A percentile compares a stretch with the other conserved stretches of the same genome.
phyloP scores from a whole-genome alignment of 2,113 vertebrate genomes.

The Ploceus nigricollis region DNA sequence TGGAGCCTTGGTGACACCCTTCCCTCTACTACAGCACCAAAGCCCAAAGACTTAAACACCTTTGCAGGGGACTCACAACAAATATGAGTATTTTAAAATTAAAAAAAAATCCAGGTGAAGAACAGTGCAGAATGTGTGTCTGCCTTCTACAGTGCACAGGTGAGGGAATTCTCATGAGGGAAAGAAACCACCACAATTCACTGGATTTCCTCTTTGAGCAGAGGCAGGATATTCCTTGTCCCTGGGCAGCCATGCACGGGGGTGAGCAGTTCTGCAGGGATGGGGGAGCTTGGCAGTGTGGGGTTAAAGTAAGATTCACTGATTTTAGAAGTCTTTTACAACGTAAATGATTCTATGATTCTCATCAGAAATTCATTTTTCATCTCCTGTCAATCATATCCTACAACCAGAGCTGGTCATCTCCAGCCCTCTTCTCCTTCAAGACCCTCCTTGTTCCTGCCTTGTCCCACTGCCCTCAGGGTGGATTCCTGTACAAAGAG shows the following conservation, averaged over 20 bases:
- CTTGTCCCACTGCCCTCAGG: not conserved
- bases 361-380: not conserved
- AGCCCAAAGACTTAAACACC: not conserved
- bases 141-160: not conserved
- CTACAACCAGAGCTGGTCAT: not conserved
- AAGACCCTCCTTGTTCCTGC: not conserved
- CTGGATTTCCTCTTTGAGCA: not conserved
- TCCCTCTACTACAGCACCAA: not conserved
- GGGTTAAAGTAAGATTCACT: not conserved
- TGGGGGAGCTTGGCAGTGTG: not conserved
- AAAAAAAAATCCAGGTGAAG: not conserved
- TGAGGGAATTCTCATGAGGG: not conserved
- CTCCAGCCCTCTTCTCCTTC: not conserved
- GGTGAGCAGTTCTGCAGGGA: not conserved
- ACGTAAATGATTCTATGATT: not conserved
- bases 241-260: not conserved
- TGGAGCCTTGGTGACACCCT: rapidly evolving
- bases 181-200: not conserved
- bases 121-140: not conserved
- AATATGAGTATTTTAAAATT: not conserved
- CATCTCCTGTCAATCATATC: not conserved
- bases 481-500: not conserved
- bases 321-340: not conserved
- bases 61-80: not conserved
- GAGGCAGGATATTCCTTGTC: not conserved